A percentile compares a stretch with the other conserved stretches of the same genome.
phyloP scores from a whole-genome alignment of 2,888 invertebrate genomes.

The Cylindroiulus punctatus region DNA sequence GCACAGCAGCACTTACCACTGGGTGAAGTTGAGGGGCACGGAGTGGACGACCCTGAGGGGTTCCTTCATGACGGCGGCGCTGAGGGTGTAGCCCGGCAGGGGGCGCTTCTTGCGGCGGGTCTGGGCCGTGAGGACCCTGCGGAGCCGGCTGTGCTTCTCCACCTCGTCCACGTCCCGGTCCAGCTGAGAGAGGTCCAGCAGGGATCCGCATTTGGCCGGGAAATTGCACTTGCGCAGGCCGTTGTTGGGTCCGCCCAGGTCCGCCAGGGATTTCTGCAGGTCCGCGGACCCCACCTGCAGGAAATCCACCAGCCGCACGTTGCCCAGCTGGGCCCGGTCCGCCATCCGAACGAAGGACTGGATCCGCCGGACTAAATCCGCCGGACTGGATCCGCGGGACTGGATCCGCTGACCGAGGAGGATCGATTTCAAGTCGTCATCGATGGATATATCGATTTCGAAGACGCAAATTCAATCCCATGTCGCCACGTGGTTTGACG shows the following conservation, averaged over 20 bases:
- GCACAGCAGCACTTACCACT: slow-evolving; percentile 62
- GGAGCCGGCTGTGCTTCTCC: slow-evolving; percentile 63
- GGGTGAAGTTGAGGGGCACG: slow-evolving; percentile 65
- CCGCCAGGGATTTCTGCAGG: neutral
- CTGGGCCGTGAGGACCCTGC: slow-evolving; percentile 65
- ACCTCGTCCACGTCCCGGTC: slow-evolving; percentile 59
- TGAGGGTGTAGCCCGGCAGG: slow-evolving; percentile 62
- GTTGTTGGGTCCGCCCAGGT: neutral
- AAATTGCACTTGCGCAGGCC: slow-evolving; percentile 13
- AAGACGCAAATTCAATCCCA: no score
- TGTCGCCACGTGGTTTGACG: no score
- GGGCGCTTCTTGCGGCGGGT: slow-evolving; percentile 62
- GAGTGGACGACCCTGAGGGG: slow-evolving; percentile 66
- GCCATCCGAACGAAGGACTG: neutral
- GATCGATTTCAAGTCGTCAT: no score
- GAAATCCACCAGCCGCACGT: neutral
- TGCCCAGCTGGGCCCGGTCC: neutral
- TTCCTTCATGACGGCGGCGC: slow-evolving; percentile 65
- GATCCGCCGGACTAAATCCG: neutral
- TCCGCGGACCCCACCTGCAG: neutral
- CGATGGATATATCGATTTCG: no score
- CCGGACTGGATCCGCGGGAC: neutral
- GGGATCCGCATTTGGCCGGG: slow-evolving; percentile 62
- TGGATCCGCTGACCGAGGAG: no score
- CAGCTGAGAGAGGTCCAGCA: slow-evolving; percentile 61